phyloP scores from a whole-genome alignment of 2,113 vertebrate species.

The Platanista minor region DNA sequence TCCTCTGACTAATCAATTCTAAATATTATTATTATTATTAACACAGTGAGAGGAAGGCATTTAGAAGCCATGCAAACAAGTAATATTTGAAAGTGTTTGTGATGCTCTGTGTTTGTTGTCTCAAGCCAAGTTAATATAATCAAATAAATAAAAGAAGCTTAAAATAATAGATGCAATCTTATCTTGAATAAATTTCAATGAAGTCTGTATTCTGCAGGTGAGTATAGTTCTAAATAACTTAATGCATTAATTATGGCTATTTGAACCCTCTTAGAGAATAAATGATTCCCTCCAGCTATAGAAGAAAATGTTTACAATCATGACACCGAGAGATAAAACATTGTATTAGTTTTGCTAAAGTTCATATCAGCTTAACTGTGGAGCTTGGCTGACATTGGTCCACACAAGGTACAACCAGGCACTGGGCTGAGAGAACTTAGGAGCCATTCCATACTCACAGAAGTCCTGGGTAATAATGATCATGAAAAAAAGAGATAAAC shows the following conservation, averaged over 20 bases:
- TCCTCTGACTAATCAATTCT: not conserved
- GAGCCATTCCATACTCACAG: not conserved
- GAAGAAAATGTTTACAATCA: not conserved
- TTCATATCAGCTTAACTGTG: not conserved
- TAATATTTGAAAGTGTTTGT: not conserved
- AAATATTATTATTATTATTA: not conserved
- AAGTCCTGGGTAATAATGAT: not conserved
- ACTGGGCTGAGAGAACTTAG: not conserved
- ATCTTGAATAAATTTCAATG: not conserved
- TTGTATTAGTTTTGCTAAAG: not conserved
- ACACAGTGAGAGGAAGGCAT: not conserved
- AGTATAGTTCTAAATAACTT: not conserved
- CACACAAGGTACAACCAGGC: not conserved
- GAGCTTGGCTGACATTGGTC: not conserved
- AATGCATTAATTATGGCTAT: not conserved
- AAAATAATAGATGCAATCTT: not conserved
- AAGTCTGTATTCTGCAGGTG: not conserved
- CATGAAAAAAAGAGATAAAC: not conserved
- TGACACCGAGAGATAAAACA: not conserved
- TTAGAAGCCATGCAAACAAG: not conserved
- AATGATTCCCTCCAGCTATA: not conserved
- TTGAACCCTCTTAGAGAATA: not conserved
- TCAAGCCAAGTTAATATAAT: not conserved
- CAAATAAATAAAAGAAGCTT: not conserved
- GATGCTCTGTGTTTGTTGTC: not conserved